A percentile compares a stretch with the other conserved stretches of the same genome.
phyloP scores from a whole-genome alignment of 2,113 vertebrate genomes.

The Chionis minor region DNA sequence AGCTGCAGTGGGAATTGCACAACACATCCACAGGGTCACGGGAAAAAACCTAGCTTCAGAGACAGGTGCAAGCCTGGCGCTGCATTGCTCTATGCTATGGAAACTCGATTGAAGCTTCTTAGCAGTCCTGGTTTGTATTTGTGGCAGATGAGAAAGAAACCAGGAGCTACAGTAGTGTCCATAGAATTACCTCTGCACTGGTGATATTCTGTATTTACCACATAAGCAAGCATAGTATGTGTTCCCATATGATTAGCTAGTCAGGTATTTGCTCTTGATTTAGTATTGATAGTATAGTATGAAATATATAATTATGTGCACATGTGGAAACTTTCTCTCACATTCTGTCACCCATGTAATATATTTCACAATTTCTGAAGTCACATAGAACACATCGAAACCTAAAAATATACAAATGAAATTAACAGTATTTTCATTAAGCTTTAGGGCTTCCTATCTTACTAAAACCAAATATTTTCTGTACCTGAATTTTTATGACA shows the following conservation, averaged over 20 bases:
- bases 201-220: not conserved
- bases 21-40: not conserved
- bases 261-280: not conserved
- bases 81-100: not conserved
- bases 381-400: not conserved
- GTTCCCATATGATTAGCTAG: not conserved
- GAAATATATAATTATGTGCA: not conserved
- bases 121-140: not conserved
- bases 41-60: not conserved
- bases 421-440: not conserved
- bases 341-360: fast-evolving
- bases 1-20: not conserved
- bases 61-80: not conserved
- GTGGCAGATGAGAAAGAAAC: not conserved
- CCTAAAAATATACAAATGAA: not conserved
- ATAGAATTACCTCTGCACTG: not conserved
- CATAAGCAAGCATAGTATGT: not conserved
- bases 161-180: not conserved
- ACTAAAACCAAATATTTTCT: not conserved
- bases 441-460: not conserved
- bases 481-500: not conserved
- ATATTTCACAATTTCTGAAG: not conserved
- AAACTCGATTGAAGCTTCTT: not conserved
- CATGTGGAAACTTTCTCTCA: not conserved
- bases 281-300: not conserved